Conservation (phyloP, 2,888 invertebrate genomes). For the Hydrotaea diabolus region DNA sequence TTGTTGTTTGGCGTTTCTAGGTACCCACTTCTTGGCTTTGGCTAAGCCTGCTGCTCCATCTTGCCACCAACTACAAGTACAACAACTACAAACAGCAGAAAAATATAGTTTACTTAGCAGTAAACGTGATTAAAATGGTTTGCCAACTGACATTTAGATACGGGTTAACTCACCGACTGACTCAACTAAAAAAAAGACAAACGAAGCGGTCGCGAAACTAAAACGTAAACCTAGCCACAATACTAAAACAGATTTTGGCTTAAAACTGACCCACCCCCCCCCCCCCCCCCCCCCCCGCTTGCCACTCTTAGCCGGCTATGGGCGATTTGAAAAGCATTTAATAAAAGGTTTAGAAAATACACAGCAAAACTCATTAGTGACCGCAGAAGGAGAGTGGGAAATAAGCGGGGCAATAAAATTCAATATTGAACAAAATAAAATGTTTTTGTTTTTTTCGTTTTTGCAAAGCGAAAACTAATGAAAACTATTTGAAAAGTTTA, state of each 20-base stretch:
- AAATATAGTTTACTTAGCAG: conserved; percentile 44
- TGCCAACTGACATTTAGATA: conserved; percentile 48
- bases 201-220: not conserved
- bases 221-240: not conserved
- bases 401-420: not conserved
- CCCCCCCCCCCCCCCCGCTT: too few species aligned
- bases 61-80: not conserved
- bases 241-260: not conserved
- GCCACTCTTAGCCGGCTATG: not conserved
- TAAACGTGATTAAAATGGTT: conserved; percentile 48
- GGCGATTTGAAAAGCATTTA: not conserved
- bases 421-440: not conserved
- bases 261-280: too few species aligned
- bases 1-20: not conserved
- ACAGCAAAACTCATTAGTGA: conserved; percentile 10
- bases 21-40: conserved; percentile 4
- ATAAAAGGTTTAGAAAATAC: not conserved
- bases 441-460: too few species aligned
- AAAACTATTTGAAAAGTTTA: not conserved
- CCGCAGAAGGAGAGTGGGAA: not conserved
- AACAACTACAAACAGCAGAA: not conserved
- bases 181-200: not conserved
- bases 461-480: not conserved
- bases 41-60: not conserved
- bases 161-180: conserved; percentile 21